Evolutionary conservation across 2,797 vertebrate genomes (phyloP), one percentile per base, ranked within the genome.

Genomic region (Pangasius krempfi): DNA sequence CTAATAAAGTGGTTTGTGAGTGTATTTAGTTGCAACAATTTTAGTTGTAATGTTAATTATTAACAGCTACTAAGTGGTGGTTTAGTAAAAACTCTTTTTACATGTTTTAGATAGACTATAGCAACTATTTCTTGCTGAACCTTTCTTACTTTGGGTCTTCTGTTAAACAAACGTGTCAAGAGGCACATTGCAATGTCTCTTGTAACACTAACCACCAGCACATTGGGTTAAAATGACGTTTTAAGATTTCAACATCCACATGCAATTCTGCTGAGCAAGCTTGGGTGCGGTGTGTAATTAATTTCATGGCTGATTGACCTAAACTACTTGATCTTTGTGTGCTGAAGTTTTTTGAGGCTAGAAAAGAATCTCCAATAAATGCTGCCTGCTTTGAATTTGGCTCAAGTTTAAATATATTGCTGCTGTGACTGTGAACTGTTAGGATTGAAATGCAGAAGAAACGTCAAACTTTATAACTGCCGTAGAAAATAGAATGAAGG

Each of bases 251-350:
- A 88, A 82, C 27, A 37, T 52, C 81, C 60, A 87, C 76, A 68
- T 52, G 54, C 83, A 78, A 86, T 87, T 85, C 66, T 86, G 89
- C 87, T 89, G 87, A 90, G 87, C 87, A 88, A 80, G 86, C 88
- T 92, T 86, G 87, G 87, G 86, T 91, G 90, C 82, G 88, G 88
- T 92, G 91, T 94, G 91, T 94, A 92, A 91, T 92, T 91, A 91
- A 95, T 95, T 94, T 94, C 92, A 95, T 64, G 88, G 92, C 90
- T 88, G 91, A 90, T 82, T 92, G 92, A 86, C 90, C 90, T 90
- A 89, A 91, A 93, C 92, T 91, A 90, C 91, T 90, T 83, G 68
- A 88, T 90, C 83, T 93, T 93, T 90, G 88, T 91, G 86, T 84
- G 89, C 85, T 87, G 79, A 79, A 56, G 68, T 92, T 85, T 87